Evolutionary conservation across 2,797 vertebrate genomes (phyloP), one percentile per base, ranked within the genome.

Genomic region (Bradypus variegatus): DNA sequence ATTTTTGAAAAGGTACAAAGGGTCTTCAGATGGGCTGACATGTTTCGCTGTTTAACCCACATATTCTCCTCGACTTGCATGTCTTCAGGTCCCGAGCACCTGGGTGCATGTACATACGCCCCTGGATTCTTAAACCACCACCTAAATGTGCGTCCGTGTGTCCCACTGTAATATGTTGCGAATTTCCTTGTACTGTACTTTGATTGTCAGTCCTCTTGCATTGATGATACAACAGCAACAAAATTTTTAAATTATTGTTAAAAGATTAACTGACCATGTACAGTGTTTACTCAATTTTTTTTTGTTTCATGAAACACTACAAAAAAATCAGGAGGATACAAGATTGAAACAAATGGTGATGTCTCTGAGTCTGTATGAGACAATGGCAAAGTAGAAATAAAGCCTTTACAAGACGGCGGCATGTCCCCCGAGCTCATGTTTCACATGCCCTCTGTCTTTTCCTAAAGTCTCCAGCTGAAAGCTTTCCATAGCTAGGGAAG

Each of bases 91-190:
- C 97, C 97, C 97, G 98, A 98, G 98, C 98, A 98, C 98, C 98
- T 98, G 98, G 98, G 98, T 98, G 98, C 98, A 98, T 98, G 98
- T 98, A 98, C 97, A 98, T 98, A 98, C 91, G 97, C 98, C 98
- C 95, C 97, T 97, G 97, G 98, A 97, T 95, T 97, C 95, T 89
- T 95, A 45, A 45, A 95, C 98, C 97, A 96, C 97, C 96, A 95
- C 94, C 48, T 96, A 94, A 86, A 94, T 96, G 97, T 97, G 96
- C 96, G 95, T 97, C 94, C 76, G 97, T 96, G 96, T 93, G 96
- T 97, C 97, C 96, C 96, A 95, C 96, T 97, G 97, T 97, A 97
- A 96, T 90, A 94, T 93, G 84, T 97, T 90, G 96, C 98, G 97
- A 97, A 96, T 96, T 96, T 97, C 97, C 97, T 97, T 94, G 96